Percentiles rank a stretch among this genome's conserved stretches.
phyloP scores from a whole-genome alignment of 1,140 invertebrate species.

The Neodiprion lecontei region DNA sequence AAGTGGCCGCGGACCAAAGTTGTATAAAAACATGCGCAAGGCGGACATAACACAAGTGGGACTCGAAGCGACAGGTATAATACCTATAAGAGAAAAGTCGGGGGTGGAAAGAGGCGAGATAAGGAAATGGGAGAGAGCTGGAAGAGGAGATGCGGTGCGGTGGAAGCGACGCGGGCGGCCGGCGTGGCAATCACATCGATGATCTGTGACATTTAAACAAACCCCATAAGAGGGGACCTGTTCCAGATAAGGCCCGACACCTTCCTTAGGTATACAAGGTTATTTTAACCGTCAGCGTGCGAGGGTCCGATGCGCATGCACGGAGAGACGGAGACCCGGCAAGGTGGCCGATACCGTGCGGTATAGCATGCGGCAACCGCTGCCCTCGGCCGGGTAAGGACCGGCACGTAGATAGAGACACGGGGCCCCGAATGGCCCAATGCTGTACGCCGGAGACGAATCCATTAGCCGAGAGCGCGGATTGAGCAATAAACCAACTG shows the following conservation, averaged over 20 bases:
- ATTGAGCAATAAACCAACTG: conserved; percentile 62
- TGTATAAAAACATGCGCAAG: no score
- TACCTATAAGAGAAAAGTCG: no score
- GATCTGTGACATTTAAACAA: conserved; percentile 52
- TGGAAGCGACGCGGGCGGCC: conserved; percentile 45
- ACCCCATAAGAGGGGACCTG: conserved; percentile 24
- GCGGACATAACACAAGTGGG: no score
- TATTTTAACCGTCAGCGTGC: conserved; percentile 1
- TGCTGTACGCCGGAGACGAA: conserved; percentile 46
- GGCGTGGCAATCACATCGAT: conserved; percentile 44
- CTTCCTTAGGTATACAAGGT: conserved; percentile 35
- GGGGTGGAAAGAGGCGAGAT: neutral
- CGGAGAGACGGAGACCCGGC: conserved; percentile 4
- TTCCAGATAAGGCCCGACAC: conserved; percentile 42
- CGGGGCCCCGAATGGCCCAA: conserved; percentile 12
- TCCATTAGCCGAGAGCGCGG: conserved; percentile 57
- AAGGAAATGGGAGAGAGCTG: neutral
- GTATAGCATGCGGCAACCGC: conserved; percentile 26
- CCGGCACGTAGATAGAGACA: conserved; percentile 12
- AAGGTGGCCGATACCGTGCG: conserved; percentile 16
- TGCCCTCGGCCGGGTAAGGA: neutral
- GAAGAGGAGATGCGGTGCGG: neutral
- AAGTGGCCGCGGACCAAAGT: neutral
- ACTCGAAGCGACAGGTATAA: no score
- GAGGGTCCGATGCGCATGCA: conserved; percentile 8